Base-by-base conservation (phyloP, 2,888 invertebrate species). In the Rhorus exstirpatorius region DNA sequence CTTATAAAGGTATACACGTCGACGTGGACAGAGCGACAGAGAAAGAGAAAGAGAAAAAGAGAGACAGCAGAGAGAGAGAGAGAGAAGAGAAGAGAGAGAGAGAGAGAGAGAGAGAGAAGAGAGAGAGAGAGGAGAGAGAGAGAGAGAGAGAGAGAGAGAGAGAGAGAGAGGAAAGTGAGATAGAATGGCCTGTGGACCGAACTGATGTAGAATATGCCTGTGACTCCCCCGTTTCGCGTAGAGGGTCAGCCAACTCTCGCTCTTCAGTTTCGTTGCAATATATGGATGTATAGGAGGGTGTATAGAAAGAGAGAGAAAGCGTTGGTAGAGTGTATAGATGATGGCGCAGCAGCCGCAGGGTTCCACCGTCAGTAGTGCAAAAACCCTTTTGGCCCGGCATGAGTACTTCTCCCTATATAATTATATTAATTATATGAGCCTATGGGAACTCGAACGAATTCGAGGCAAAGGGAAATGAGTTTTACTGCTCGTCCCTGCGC, bases 1-100 rank as follows among this genome's bases (percentile, higher is more conserved):
- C 77, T 81, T 74, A 77, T 78, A 77, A 72, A 81, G 77, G 81
- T 72, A 81, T 84, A 86, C 79, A 78, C 78, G 77, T 61, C 74
- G 81, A 68, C 76, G 80, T 38, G 12, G 26, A 75, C 21, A 71
- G 67, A 77, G 67, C 55, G 61, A 79, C 60, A 26, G 17, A 51
- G 55, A 65, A 31, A 38, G 49, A 55, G 35, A 53, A 53, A 31
- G 21, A 53, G 17, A 19, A 41, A 31, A 8, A 49, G 17, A 60
- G n/a, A 35, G 35, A 38, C 17, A 8, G 35, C 14, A 58, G 8
- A 12, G 44, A n/a, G 49, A 31, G 17, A 71, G 71, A 58, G 46
- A 61, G 31, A 49, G 49, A 14, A 46, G 65, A 31, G 24, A 46
- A 17, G 19, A 26, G 58, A 53, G 70, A 55, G 53, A 44, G 26